phyloP scores from a whole-genome alignment of 2,888 invertebrate genomes.

The Elaeidobius kamerunicus region DNA sequence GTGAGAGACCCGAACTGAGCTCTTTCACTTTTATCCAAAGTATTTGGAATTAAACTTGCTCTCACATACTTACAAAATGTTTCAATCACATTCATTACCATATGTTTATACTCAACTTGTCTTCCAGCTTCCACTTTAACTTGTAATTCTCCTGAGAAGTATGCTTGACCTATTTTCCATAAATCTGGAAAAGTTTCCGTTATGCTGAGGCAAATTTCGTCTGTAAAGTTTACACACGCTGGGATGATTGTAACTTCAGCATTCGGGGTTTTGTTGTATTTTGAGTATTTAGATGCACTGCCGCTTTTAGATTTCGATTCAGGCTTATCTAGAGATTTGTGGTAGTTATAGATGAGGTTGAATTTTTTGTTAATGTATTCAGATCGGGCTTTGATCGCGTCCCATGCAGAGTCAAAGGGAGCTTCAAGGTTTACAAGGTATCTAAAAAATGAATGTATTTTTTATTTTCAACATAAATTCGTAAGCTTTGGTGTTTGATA shows the following conservation, averaged over 20 bases:
- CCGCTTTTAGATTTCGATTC: slow-evolving; percentile 39
- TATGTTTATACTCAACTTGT: slow-evolving; percentile 59
- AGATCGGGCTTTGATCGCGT: slow-evolving; percentile 82
- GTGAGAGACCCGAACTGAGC: slow-evolving; percentile 54
- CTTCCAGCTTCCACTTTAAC: slow-evolving; percentile 65
- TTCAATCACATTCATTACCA: slow-evolving; percentile 75
- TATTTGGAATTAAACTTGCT: slow-evolving; percentile 66
- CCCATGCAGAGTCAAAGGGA: slow-evolving; percentile 93
- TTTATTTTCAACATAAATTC: too few relatives aligned
- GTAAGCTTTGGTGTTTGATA: too few relatives aligned
- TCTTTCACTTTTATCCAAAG: slow-evolving; percentile 52
- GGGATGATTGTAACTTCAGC: slow-evolving; percentile 54
- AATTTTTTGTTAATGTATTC: slow-evolving; percentile 71
- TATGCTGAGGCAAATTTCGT: slow-evolving; percentile 74
- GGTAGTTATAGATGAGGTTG: slow-evolving; percentile 62
- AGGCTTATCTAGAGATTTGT: slow-evolving; percentile 54
- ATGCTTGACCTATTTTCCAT: slow-evolving; percentile 93
- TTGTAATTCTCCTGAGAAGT: slow-evolving; percentile 65
- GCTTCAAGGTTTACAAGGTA: slow-evolving; percentile 73
- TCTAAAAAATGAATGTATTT: slow-evolving; percentile 49
- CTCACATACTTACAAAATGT: slow-evolving; percentile 72
- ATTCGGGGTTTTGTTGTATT: slow-evolving; percentile 39
- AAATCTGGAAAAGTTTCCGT: slow-evolving; percentile 81
- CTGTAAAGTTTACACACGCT: slow-evolving; percentile 66
- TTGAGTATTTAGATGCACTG: slow-evolving; percentile 44